Evolutionary conservation across 2,888 invertebrate species (phyloP), one percentile per base, ranked within the genome.

Genomic region (Cephus sareptanus): DNA sequence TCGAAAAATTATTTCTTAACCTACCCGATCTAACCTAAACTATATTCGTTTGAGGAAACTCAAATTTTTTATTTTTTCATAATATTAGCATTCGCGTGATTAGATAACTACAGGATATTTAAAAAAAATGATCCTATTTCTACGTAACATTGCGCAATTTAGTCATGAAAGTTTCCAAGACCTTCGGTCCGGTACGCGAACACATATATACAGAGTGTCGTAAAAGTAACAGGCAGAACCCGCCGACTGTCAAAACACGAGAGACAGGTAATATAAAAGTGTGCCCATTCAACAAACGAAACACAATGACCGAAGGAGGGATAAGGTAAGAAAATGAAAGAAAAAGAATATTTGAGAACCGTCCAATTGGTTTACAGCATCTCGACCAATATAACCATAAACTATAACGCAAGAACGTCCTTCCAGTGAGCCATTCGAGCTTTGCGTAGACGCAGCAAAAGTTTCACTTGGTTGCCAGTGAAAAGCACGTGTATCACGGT

Each of bases 241-340:
- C 90, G 86, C 88, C 80, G 88, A 84, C 86, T 90, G 90, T 90
- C 90, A 90, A 90, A 90, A 90, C 90, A 90, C 69, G 37, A 75
- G 79, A 56, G 56, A 56, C 56, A 23, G 56, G 56, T 23, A 56
- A 77, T 78, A 85, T 84, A 86, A 87, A 87, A 84, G 79, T 82
- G 82, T 80, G 76, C 70, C 77, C 68, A 74, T 74, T 75, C 78
- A 69, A 75, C 71, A 83, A 80, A 81, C 79, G 77, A 75, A 74
- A 83, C 77, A 85, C 82, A 85, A 85, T 85, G 79, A 75, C 1
- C 68, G 23, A 23, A 56, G 9, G 23, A 23, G 56, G 23, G 23
- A 56, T 4, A 56, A 56, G 56, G 56, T 23, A 56, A 23, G 56
- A 56, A 56, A 23, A 56, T 23, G 9, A 56, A 56, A 23, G 56